Evolutionary conservation across 1,140 invertebrate genomes (phyloP), one percentile per base, ranked within the genome.

Genomic region (Thaumatotibia leucotreta): DNA sequence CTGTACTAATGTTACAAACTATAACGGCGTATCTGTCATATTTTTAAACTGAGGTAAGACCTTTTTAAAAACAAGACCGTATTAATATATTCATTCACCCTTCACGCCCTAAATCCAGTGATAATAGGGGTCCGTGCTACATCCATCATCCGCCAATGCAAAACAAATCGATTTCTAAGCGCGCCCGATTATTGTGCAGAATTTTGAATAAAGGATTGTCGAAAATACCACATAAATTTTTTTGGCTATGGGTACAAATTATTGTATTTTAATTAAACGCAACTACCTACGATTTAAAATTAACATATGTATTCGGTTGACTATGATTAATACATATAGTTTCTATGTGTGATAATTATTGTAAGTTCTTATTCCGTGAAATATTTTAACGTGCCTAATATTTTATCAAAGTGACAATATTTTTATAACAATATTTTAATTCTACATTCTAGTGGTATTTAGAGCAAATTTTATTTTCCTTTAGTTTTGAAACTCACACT

Each of bases 41-140:
- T 45, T 45, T 45, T 45, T 45, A 20, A 45, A 45, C 0, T 45
- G 39, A 9, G 1, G 6, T 20, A 8, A 45, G 1, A 5, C 17
- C 39, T 20, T 45, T 45, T 45, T 45, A 2, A 6, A 20, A 20
- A 20, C 14, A 0, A 5, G 14, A 6, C 14, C 6, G 69, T 75
- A 84, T 87, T 83, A 86, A 86, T 84, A 79, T 87, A 88, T 88
- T 86, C 79, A 86, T 88, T 77, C 80, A 85, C 84, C 83, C 86
- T 87, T 88, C 88, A 86, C 88, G 84, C 84, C 88, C 82, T 72
- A 81, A 77, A 85, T 82, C 76, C 74, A 62, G 65, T 65, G 73
- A 58, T 67, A 72, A 77, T 77, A 67, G 80, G 79, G 83, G 77
- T 76, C 63, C 76, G 61, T 74, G 69, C 52, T 50, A 22, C 80